Evolutionary conservation across 2,888 invertebrate genomes (phyloP).

Genomic region (Tolmerus cingulatus): DNA sequence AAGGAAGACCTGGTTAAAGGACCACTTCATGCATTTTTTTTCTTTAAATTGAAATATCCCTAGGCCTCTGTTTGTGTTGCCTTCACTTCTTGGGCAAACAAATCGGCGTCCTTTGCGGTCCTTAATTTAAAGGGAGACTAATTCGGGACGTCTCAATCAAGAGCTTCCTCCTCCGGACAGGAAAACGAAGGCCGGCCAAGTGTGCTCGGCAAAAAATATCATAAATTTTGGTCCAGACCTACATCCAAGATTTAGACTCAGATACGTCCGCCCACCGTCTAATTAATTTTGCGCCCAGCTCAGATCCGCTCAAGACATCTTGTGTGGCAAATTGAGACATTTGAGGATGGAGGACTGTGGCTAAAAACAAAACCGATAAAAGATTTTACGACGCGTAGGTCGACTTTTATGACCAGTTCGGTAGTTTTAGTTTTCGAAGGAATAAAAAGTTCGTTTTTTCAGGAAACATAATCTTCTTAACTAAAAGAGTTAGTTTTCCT

Average conservation of each 20-base stretch:
- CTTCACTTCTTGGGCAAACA: background rate
- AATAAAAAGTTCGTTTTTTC: background rate
- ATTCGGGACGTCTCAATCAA: background rate
- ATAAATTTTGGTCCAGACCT: background rate
- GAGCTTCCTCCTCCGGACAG: background rate
- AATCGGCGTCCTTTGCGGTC: background rate
- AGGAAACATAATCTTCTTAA: background rate
- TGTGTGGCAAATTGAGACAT: constrained; percentile 25
- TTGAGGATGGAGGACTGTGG: background rate
- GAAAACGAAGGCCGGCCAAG: background rate
- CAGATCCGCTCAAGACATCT: background rate
- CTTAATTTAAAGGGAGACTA: background rate
- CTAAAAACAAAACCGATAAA: background rate
- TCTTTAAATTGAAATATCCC: background rate
- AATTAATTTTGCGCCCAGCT: constrained; percentile 6
- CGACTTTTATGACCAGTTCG: background rate
- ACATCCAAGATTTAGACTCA: background rate
- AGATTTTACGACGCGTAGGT: background rate
- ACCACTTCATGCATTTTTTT: background rate
- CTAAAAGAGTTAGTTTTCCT: background rate
- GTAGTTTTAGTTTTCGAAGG: background rate
- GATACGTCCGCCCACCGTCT: constrained; percentile 11
- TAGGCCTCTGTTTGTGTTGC: background rate
- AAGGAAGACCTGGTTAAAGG: background rate
- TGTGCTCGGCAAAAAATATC: background rate